Conservation (phyloP, 2,113 vertebrate genomes). For the Ursus arctos region DNA sequence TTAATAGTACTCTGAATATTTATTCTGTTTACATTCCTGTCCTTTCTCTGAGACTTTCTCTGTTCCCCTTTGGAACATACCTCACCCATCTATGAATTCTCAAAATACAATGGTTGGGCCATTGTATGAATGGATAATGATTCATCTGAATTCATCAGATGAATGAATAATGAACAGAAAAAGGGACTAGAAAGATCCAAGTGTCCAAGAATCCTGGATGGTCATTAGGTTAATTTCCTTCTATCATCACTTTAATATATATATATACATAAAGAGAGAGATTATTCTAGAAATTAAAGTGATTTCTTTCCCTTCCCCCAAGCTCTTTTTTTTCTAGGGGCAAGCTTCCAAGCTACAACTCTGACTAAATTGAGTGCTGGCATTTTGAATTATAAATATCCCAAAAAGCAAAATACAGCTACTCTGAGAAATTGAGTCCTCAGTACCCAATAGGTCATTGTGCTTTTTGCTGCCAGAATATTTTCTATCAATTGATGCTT, state of each 20-base stretch:
- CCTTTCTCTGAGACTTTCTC: background rate
- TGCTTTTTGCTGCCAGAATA: slow-evolving; percentile 57
- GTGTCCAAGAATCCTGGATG: background rate
- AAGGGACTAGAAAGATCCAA: background rate
- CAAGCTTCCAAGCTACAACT: slow-evolving; percentile 23
- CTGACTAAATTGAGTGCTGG: background rate
- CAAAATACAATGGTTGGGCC: background rate
- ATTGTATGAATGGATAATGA: too few species aligned
- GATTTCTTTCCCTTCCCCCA: background rate
- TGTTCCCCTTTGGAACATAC: background rate
- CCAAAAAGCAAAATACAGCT: slow-evolving; percentile 17
- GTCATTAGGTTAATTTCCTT: background rate
- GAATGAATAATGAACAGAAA: background rate
- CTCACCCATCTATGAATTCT: background rate
- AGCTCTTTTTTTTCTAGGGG: background rate
- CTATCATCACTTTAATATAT: background rate
- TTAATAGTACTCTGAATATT: background rate
- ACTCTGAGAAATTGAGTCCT: background rate
- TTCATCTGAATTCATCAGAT: background rate
- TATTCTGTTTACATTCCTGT: background rate
- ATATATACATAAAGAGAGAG: too few species aligned
- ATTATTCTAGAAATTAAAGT: slow-evolving; percentile 17
- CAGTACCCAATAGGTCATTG: slow-evolving; percentile 62
- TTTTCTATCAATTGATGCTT: slow-evolving; percentile 79
- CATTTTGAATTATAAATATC: slow-evolving; percentile 47